These are phyloP conservation scores for Hermetia illucens DNA, from an alignment of 1,140 invertebrate species.

Conservation along the genomic window DNA sequence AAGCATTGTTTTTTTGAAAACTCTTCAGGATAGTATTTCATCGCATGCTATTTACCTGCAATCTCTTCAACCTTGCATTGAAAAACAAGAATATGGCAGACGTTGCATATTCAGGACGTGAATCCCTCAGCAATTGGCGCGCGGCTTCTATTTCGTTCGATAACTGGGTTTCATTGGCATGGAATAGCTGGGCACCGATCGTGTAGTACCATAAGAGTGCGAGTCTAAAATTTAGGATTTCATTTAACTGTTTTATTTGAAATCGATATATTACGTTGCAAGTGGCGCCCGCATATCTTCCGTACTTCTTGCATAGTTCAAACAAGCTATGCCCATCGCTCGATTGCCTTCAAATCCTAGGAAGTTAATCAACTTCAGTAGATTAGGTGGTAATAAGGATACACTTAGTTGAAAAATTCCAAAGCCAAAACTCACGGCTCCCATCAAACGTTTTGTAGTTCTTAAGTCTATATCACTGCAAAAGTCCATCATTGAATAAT, in stretches of 20 bases:
- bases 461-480: constrained; percentile 24
- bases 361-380: constrained; percentile 49
- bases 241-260: neutral
- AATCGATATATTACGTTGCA: constrained; percentile 38
- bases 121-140: constrained; percentile 38
- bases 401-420: constrained; percentile 55
- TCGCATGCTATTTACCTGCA: constrained; percentile 37
- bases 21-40: too few relatives aligned
- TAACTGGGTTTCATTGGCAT: constrained; percentile 45
- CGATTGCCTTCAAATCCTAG: constrained; percentile 55
- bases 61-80: constrained; percentile 42
- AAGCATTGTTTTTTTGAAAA: too few relatives aligned
- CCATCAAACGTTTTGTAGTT: constrained; percentile 42
- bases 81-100: constrained; percentile 58
- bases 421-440: constrained; percentile 55
- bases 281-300: constrained; percentile 55
- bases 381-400: constrained; percentile 53
- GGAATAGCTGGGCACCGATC: constrained; percentile 53
- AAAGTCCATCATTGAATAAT: neutral
- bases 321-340: constrained; percentile 39
- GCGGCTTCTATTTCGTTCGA: constrained; percentile 43
- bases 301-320: constrained; percentile 47
- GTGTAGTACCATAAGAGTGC: constrained; percentile 59
- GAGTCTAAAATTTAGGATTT: constrained; percentile 30
- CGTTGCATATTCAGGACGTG: constrained; percentile 38